phyloP scores from a whole-genome alignment of 2,888 invertebrate species.

The Drosophila rubida region DNA sequence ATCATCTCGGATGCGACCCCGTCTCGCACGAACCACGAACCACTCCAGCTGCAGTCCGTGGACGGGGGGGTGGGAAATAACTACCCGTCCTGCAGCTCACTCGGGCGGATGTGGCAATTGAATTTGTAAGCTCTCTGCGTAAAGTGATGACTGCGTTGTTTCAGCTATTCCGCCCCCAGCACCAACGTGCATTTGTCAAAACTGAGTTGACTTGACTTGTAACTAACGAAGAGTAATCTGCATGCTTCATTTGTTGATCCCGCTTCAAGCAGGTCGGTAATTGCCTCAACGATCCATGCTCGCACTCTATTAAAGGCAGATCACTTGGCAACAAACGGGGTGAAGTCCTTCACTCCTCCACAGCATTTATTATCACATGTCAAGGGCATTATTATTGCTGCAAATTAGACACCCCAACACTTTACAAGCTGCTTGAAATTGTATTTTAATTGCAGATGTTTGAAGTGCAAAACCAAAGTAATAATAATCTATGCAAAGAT shows the following conservation, averaged over 20 bases:
- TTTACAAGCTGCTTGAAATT: neutral
- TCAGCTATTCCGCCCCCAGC: slow-evolving; percentile 12
- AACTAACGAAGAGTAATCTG: neutral
- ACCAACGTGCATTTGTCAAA: slow-evolving; percentile 4
- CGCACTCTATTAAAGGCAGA: neutral
- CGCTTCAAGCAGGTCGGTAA: neutral
- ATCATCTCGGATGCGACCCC: slow-evolving; percentile 24
- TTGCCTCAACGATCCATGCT: neutral
- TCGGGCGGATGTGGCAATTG: slow-evolving; percentile 68
- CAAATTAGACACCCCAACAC: no score
- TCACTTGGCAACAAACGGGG: neutral
- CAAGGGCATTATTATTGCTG: neutral
- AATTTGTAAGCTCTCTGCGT: slow-evolving; percentile 47
- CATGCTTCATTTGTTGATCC: slow-evolving; percentile 6
- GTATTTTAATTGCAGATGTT: neutral
- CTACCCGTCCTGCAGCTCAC: slow-evolving; percentile 38
- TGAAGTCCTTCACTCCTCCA: neutral
- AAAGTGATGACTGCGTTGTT: slow-evolving; percentile 2
- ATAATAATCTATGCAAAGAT: no score
- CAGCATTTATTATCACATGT: neutral
- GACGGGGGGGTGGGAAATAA: slow-evolving; percentile 11
- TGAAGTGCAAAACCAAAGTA: neutral
- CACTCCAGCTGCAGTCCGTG: slow-evolving; percentile 10
- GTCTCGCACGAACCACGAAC: slow-evolving; percentile 16
- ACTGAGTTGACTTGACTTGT: neutral